Evolutionary conservation across 2,888 invertebrate genomes (phyloP).

Genomic region (Cotesia congregata): DNA sequence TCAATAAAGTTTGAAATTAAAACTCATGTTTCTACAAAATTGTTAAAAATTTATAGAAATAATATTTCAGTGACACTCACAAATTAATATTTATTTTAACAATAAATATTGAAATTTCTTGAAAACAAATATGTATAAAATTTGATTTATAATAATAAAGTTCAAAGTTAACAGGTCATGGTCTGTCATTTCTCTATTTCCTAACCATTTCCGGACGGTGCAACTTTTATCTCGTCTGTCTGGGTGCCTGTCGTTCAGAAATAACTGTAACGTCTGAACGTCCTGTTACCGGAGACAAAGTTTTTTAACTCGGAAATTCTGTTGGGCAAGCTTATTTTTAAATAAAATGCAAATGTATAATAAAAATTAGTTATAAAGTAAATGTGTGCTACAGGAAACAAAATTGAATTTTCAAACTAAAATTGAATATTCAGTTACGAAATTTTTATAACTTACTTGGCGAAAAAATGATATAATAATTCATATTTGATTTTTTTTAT

Average conservation of each 20-base stretch:
- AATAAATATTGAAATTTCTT: not conserved
- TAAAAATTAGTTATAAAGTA: not conserved
- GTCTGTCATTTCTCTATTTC: constrained; percentile 57
- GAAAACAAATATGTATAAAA: not conserved
- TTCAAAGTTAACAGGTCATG: constrained; percentile 9
- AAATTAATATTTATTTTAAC: too few relatives aligned
- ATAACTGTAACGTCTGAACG: constrained; percentile 16
- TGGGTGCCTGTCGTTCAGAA: constrained; percentile 27
- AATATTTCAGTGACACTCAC: too few relatives aligned
- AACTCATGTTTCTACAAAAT: too few relatives aligned
- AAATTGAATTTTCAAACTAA: not conserved
- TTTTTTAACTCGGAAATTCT: constrained; percentile 1
- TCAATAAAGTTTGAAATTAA: too few relatives aligned
- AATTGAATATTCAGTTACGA: not conserved
- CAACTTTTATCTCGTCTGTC: constrained; percentile 45
- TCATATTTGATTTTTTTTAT: too few relatives aligned
- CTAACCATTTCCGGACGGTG: constrained; percentile 58
- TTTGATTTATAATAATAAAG: constrained; percentile 20
- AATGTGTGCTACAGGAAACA: not conserved
- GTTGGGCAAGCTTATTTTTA: not conserved
- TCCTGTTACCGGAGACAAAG: constrained; percentile 13
- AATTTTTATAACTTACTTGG: not conserved
- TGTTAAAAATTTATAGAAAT: too few relatives aligned
- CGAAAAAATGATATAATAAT: not conserved
- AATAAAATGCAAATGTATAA: not conserved